These are phyloP conservation scores for Bombyx huttoni DNA, from an alignment of 2,888 invertebrate species.

Conservation along the genomic window DNA sequence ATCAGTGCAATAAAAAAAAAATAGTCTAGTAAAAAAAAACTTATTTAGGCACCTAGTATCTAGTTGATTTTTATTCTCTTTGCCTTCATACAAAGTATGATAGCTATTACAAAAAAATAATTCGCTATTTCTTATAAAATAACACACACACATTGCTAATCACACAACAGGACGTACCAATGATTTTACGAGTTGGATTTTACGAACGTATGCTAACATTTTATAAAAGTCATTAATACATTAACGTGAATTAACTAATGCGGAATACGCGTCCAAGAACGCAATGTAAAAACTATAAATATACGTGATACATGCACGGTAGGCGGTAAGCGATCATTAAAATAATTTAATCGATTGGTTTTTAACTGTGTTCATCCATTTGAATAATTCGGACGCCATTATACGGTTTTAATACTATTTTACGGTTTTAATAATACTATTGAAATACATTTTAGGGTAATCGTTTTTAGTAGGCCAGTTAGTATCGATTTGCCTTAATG, in stretches of 20 bases:
- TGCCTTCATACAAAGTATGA: too few species aligned
- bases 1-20: too few species aligned
- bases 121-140: too few species aligned
- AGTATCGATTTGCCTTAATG: too few species aligned
- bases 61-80: too few species aligned
- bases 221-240: not conserved
- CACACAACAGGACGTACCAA: not conserved
- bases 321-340: not conserved
- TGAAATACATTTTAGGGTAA: too few species aligned
- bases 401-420: not conserved
- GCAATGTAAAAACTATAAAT: not conserved
- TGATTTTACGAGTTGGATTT: not conserved
- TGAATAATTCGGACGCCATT: not conserved
- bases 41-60: too few species aligned
- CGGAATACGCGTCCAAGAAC: not conserved
- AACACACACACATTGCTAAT: not conserved
- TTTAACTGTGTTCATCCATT: not conserved
- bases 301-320: not conserved
- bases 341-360: not conserved
- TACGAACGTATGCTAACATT: not conserved
- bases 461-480: too few species aligned
- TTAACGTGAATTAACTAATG: not conserved
- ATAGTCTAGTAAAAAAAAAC: too few species aligned
- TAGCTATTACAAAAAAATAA: too few species aligned
- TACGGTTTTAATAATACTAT: not conserved